Base-by-base conservation (phyloP, 2,113 vertebrate genomes). In the Brevimyrus niger region DNA sequence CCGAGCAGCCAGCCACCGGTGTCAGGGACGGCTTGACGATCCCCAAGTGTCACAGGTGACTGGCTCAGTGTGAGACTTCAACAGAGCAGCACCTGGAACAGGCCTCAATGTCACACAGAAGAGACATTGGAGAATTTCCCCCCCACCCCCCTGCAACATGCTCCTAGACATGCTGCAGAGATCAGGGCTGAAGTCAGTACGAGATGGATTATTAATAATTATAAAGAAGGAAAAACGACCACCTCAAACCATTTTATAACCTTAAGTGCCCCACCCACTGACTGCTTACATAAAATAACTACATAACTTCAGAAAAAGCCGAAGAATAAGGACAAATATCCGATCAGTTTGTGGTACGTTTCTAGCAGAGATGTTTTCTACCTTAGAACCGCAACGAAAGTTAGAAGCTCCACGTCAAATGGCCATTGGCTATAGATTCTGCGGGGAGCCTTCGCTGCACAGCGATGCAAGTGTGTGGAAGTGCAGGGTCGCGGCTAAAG, bases 401-500 rank as follows among this genome's bases (percentile, higher is more conserved):
- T 80, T 80, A 19, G 42, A 42, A 35, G 2, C 38, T 21, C 51
- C 51, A 19, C 15, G 31, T 76, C 9, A 17, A 19, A 80, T 3
- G 11, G 10, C n/a, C n/a, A 27, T 13, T 31, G 61, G 61, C 61
- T 31, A 69, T 11, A 13, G 27, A 31, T 31, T 69, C 61, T 42
- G 31, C 21, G 17, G 50, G 35, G 17, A 35, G 86, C 27, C 17
- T 44, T 4, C 17, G 4, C 86, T 58, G 86, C 50, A 38, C 31
- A 87, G 27, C 50, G 15, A 87, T 8, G 86, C 27, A 58, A 13
- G 21, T 73, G 10, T 76, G 69, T 92, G 55, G 23, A 48, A 76
- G 87, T 91, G 86, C 93, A 92, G 92, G 87, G 92, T 87, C 82
- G 31, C 91, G 87, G 76, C 7, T 27, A 87, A 31, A 51, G 84